Conservation (phyloP, 2,888 invertebrate genomes). For the Ferrisia virgata region DNA sequence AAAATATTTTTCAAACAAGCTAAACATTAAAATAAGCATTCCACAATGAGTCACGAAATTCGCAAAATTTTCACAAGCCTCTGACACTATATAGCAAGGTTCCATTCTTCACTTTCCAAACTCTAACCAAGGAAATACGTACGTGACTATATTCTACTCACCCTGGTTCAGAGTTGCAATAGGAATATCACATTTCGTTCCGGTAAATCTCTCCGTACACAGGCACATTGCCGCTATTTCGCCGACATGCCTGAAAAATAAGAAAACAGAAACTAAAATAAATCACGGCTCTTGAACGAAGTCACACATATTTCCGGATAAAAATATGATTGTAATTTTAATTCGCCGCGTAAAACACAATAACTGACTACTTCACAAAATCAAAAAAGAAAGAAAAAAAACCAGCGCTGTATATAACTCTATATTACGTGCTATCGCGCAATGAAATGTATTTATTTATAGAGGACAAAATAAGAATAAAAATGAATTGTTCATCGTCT, state of each 20-base stretch:
- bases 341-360: background rate
- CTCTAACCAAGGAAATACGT: background rate
- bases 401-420: background rate
- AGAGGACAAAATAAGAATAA: no score
- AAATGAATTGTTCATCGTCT: no score
- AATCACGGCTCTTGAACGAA: background rate
- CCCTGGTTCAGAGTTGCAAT: background rate
- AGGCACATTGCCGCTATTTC: slow-evolving; percentile 49
- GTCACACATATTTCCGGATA: background rate
- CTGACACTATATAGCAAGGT: background rate
- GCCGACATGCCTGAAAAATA: slow-evolving; percentile 48
- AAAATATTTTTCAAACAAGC: background rate
- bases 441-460: background rate
- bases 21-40: background rate
- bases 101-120: background rate
- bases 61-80: background rate
- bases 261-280: background rate
- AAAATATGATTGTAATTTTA: slow-evolving; percentile 13
- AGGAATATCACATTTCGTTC: slow-evolving; percentile 48
- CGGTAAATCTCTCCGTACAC: slow-evolving; percentile 49
- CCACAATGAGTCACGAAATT: slow-evolving; percentile 5
- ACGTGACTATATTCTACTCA: slow-evolving; percentile 8
- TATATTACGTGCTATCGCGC: background rate
- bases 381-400: background rate
- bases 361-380: background rate